Conservation (phyloP, 1,140 invertebrate genomes). For the Propsilocerus akamusi region DNA sequence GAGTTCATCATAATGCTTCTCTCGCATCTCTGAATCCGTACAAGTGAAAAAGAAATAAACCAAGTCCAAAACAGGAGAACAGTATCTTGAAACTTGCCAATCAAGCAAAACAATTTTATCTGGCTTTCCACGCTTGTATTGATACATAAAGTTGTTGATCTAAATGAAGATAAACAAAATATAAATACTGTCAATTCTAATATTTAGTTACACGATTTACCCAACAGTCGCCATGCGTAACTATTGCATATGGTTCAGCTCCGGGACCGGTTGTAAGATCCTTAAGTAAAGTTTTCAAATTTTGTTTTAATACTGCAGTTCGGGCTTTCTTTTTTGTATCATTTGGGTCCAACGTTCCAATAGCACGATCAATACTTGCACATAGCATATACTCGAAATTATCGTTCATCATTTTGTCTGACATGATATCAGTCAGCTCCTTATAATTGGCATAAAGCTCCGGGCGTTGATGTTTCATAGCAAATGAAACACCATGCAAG, state of each 20-base stretch:
- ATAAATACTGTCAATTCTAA: background rate
- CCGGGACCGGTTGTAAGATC: conserved; percentile 9
- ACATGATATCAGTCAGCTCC: conserved; percentile 18
- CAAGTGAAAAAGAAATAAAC: conserved; percentile 31
- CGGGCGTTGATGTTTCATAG: conserved; percentile 20
- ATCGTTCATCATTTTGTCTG: conserved; percentile 11
- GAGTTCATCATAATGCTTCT: conserved; percentile 22
- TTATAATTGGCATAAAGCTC: conserved; percentile 13
- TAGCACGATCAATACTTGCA: conserved; percentile 11
- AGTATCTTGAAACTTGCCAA: conserved; percentile 29
- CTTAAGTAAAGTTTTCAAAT: conserved; percentile 11
- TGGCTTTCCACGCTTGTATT: conserved; percentile 10
- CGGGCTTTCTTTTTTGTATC: conserved; percentile 6
- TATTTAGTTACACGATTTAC: background rate
- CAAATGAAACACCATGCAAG: conserved; percentile 31
- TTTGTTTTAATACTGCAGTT: conserved; percentile 10
- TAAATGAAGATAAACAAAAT: background rate
- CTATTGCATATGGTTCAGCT: conserved; percentile 23
- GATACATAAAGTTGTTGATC: conserved; percentile 5
- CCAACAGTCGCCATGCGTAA: conserved; percentile 34
- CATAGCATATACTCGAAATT: conserved; percentile 13
- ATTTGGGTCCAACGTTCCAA: conserved; percentile 9
- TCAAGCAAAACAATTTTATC: conserved; percentile 25
- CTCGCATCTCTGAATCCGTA: conserved; percentile 24
- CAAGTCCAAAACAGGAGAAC: conserved; percentile 29